A percentile compares a stretch with the other conserved stretches of the same genome.
Evolutionary conservation across 2,797 vertebrate species (phyloP).

Genomic region (Melopsittacus undulatus): DNA sequence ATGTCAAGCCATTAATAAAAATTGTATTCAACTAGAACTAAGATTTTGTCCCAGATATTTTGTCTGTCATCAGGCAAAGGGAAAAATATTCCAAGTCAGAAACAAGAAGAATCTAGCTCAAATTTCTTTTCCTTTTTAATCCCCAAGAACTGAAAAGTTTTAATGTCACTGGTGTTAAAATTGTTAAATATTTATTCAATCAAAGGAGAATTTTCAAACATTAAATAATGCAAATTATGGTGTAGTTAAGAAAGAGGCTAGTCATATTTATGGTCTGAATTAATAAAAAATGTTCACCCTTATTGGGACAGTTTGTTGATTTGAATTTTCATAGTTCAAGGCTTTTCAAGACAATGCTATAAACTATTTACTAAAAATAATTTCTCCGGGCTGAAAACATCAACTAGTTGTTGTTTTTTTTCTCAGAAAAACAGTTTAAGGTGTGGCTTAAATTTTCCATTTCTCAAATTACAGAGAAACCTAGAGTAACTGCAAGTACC

Average conservation of each 20-base stretch:
- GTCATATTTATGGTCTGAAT: not conserved
- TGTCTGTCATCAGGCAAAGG: not conserved
- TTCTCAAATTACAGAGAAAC: not conserved
- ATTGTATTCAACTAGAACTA: not conserved
- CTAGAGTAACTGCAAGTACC: not conserved
- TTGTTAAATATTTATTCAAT: not conserved
- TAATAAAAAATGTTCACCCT: not conserved
- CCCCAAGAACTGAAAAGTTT: not conserved
- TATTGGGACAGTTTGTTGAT: not conserved
- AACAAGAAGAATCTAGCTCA: not conserved
- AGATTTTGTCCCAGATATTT: not conserved
- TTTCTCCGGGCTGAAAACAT: not conserved
- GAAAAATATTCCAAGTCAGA: not conserved
- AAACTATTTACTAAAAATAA: not conserved
- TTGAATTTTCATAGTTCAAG: not conserved
- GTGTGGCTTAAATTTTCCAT: not conserved
- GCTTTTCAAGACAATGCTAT: not conserved
- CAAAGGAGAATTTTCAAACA: not conserved
- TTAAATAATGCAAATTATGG: fast-evolving
- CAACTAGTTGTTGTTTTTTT: not conserved
- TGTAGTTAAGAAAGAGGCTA: not conserved
- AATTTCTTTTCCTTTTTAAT: not conserved
- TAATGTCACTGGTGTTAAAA: not conserved
- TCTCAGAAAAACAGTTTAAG: not conserved
- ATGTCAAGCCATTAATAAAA: not conserved